phyloP scores from a whole-genome alignment of 2,797 vertebrate genomes.

The Bradypodion ventrale region DNA sequence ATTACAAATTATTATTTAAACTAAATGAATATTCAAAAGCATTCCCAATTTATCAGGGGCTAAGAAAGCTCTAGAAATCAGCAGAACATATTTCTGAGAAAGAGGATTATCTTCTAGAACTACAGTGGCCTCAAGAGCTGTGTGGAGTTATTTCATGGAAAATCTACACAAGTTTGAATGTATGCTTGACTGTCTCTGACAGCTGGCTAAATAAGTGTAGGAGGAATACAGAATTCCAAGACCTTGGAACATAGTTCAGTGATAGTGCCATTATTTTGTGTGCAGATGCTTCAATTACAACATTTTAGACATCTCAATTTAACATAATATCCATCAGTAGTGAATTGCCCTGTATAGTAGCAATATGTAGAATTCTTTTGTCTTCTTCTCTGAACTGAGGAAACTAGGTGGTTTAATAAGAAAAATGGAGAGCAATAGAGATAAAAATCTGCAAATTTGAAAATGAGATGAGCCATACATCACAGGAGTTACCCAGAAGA shows the following conservation, averaged over 20 bases:
- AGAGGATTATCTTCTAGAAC: background rate
- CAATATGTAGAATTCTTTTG: background rate
- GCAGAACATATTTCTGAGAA: background rate
- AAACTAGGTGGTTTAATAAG: background rate
- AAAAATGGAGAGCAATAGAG: background rate
- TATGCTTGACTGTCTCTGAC: background rate
- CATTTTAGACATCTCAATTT: background rate
- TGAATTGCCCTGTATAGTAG: background rate
- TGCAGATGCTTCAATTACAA: background rate
- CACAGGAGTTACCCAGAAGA: constrained; percentile 45
- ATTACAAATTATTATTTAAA: background rate
- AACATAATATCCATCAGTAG: background rate
- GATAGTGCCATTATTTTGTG: background rate
- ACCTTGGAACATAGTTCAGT: background rate
- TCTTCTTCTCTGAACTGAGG: constrained; percentile 5
- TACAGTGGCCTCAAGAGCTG: background rate
- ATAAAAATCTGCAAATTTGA: constrained; percentile 43
- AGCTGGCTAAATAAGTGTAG: background rate
- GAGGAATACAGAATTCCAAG: background rate
- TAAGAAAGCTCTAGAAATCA: background rate
- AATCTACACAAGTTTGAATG: background rate
- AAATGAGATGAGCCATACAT: constrained; percentile 37
- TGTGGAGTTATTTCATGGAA: background rate
- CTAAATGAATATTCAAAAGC: background rate
- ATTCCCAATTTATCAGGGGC: background rate